A percentile compares a stretch with the other conserved stretches of the same genome.
phyloP scores from a whole-genome alignment of 2,797 vertebrate species.

The Gephyroberyx darwinii region DNA sequence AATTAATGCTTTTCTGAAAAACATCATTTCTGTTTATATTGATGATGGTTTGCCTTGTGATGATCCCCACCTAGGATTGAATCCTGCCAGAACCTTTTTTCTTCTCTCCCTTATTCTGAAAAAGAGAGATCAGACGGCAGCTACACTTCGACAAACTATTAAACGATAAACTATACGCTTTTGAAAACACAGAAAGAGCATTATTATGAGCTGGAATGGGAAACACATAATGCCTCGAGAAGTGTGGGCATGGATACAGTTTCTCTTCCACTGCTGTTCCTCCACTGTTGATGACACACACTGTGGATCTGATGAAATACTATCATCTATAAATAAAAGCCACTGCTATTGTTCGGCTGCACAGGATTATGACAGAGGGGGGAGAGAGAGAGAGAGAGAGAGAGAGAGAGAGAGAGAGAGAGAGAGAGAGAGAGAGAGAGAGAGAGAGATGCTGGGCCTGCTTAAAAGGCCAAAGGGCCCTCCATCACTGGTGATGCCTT shows the following conservation, averaged over 20 bases:
- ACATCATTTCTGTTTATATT: conserved; percentile 45
- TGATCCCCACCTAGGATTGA: conserved; percentile 32
- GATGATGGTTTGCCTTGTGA: conserved; percentile 37
- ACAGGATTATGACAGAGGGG: conserved; percentile 36
- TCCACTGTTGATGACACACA: conserved; percentile 35
- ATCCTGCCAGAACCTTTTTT: conserved; percentile 15
- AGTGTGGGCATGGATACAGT: not conserved
- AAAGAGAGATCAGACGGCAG: not conserved
- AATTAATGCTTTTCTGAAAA: conserved; percentile 15
- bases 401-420: conserved; percentile 4
- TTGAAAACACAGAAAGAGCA: conserved; percentile 21
- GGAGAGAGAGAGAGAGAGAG: not conserved
- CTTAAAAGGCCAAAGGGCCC: conserved; percentile 52
- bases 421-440: conserved; percentile 5
- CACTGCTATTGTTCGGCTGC: conserved; percentile 30
- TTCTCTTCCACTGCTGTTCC: conserved; percentile 20
- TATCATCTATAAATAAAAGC: conserved; percentile 58
- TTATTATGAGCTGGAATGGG: conserved; percentile 10
- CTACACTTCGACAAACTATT: conserved; percentile 17
- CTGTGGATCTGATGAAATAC: conserved; percentile 48
- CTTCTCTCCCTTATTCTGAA: conserved; percentile 25
- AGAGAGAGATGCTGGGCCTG: conserved; percentile 11
- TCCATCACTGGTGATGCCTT: conserved; percentile 9
- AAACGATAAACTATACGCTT: conserved; percentile 10
- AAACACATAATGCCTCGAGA: not conserved